Percentiles rank a stretch among this genome's conserved stretches.
Conservation (phyloP, 2,888 invertebrate species). For the Hirtodrosophila alboralis region DNA sequence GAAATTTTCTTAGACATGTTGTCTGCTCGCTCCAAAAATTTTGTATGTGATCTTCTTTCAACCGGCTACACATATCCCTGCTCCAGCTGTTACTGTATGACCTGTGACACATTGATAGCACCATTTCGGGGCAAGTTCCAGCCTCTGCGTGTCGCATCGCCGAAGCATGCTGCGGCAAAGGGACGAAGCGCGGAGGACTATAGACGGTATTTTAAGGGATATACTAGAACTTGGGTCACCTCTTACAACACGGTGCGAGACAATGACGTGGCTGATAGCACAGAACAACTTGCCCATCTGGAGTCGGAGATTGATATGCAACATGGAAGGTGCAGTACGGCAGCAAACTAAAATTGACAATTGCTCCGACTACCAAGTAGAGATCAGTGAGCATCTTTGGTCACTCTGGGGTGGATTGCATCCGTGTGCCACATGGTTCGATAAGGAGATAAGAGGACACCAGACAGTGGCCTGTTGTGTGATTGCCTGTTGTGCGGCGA, state of each 20-base stretch:
- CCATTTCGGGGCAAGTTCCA: constrained; percentile 10
- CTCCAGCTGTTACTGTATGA: background rate
- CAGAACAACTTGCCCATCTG: constrained; percentile 69
- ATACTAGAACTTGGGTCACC: constrained; percentile 10
- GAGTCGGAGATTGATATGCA: constrained; percentile 72
- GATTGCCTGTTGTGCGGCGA: constrained; percentile 86
- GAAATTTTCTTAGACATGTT: constrained; percentile 15
- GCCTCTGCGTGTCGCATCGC: constrained; percentile 4
- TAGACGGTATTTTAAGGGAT: constrained; percentile 43
- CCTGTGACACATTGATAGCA: accelerated
- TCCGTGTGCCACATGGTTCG: constrained; percentile 86
- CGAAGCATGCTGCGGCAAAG: constrained; percentile 6
- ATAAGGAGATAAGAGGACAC: constrained; percentile 85
- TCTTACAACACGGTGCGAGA: constrained; percentile 47
- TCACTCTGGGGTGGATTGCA: constrained; percentile 88
- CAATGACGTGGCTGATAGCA: constrained; percentile 69
- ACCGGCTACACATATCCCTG: background rate
- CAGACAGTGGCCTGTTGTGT: constrained; percentile 87
- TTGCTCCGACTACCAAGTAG: constrained; percentile 86
- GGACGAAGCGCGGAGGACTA: constrained; percentile 22
- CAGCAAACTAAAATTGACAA: constrained; percentile 78
- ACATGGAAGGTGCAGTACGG: constrained; percentile 57
- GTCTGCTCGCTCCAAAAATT: constrained; percentile 9
- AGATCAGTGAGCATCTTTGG: constrained; percentile 87
- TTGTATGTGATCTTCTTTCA: constrained; percentile 32